Percentiles rank a stretch among this genome's conserved stretches.
phyloP scores from a whole-genome alignment of 2,888 invertebrate species.

The Neelides folsomi region DNA sequence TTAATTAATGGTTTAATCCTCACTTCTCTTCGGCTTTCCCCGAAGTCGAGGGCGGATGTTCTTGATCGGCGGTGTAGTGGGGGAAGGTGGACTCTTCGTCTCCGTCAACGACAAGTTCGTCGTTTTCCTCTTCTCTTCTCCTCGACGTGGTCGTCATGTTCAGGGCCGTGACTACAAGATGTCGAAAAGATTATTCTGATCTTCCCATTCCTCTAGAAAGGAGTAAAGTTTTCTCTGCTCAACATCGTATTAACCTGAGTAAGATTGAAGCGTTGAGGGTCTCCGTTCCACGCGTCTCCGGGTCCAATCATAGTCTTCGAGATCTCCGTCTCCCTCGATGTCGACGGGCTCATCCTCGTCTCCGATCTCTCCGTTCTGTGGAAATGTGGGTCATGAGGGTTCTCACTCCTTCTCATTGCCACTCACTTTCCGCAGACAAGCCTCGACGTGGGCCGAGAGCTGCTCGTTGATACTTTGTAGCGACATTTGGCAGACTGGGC shows the following conservation, averaged over 20 bases:
- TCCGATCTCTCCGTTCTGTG: slow-evolving; percentile 38
- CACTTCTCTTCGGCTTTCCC: too few relatives aligned
- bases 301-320: slow-evolving; percentile 84
- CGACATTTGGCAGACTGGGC: slow-evolving; percentile 68
- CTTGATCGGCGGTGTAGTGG: slow-evolving; percentile 54
- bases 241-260: slow-evolving; percentile 2
- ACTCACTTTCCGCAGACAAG: slow-evolving; percentile 51
- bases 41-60: too few relatives aligned
- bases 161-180: slow-evolving; percentile 35
- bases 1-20: too few relatives aligned
- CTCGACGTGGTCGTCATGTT: slow-evolving; percentile 40
- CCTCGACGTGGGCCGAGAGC: slow-evolving; percentile 58
- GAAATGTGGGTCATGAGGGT: too few relatives aligned
- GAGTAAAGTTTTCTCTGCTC: too few relatives aligned
- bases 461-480: slow-evolving; percentile 50
- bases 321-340: slow-evolving; percentile 55
- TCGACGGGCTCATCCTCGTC: slow-evolving; percentile 62
- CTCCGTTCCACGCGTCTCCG: slow-evolving; percentile 39
- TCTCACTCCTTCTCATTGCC: slow-evolving; percentile 1
- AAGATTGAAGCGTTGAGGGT: neutral
- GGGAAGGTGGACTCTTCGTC: slow-evolving; percentile 69
- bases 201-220: too few relatives aligned
- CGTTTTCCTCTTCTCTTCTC: slow-evolving; percentile 47
- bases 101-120: slow-evolving; percentile 69
- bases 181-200: neutral